Evolutionary conservation across 2,888 invertebrate species (phyloP).

Genomic region (Portevinia maculata): DNA sequence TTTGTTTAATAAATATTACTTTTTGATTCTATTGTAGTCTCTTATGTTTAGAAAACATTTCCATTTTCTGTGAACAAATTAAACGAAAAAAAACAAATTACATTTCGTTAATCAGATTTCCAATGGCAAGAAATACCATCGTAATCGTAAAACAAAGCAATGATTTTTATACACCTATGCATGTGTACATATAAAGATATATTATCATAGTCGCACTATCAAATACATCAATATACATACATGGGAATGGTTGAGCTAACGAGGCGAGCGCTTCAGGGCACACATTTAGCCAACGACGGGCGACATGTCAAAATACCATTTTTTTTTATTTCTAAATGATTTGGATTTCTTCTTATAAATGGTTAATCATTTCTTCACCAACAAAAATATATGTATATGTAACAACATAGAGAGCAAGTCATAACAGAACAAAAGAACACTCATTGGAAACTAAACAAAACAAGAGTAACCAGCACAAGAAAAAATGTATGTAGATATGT

Average conservation of each 20-base stretch:
- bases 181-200: slow-evolving; percentile 23
- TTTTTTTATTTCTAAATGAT: slow-evolving; percentile 6
- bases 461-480: slow-evolving; percentile 25
- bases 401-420: slow-evolving; percentile 18
- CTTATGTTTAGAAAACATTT: slow-evolving; percentile 46
- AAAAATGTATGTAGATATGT: slow-evolving; percentile 11
- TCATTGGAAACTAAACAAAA: slow-evolving; percentile 35
- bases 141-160: slow-evolving; percentile 71
- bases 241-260: slow-evolving; percentile 34
- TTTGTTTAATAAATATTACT: slow-evolving; percentile 20
- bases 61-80: slow-evolving; percentile 39
- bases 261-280: slow-evolving; percentile 26
- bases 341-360: slow-evolving; percentile 5
- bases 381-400: background rate
- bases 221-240: slow-evolving; percentile 32
- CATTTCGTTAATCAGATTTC: slow-evolving; percentile 64
- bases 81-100: slow-evolving; percentile 32
- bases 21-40: slow-evolving; percentile 45
- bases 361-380: slow-evolving; percentile 26
- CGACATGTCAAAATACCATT: slow-evolving; percentile 63
- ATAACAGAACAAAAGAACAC: slow-evolving; percentile 50
- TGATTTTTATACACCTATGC: slow-evolving; percentile 56
- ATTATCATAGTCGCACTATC: slow-evolving; percentile 27
- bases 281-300: slow-evolving; percentile 18
- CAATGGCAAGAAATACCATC: slow-evolving; percentile 63